A percentile compares a stretch with the other conserved stretches of the same genome.
Evolutionary conservation across 2,888 invertebrate genomes (phyloP).

Genomic region (Scaptodrosophila latifasciaeformis): DNA sequence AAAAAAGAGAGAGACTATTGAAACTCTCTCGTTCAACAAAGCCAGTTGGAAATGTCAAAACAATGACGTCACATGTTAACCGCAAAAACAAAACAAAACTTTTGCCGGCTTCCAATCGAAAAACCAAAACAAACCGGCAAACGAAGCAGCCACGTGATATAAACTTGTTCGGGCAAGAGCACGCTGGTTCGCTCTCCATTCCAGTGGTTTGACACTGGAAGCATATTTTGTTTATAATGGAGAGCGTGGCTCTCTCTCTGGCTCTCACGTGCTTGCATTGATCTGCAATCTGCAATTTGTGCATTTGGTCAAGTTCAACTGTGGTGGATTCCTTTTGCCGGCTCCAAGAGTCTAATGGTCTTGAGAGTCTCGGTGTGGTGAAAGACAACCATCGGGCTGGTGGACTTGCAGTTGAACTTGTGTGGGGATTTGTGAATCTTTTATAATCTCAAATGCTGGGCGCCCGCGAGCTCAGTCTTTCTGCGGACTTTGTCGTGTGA

Average conservation of each 20-base stretch:
- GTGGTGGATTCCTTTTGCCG: conserved; percentile 45
- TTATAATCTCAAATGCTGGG: conserved; percentile 40
- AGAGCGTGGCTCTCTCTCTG: conserved; percentile 8
- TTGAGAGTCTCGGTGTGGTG: conserved; percentile 1
- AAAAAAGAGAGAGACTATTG: too few species aligned
- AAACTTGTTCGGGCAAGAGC: conserved; percentile 49
- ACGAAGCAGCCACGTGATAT: conserved; percentile 61
- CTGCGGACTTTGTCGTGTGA: conserved; percentile 75
- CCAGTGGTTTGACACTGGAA: conserved; percentile 43
- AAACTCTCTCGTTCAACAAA: conserved; percentile 12
- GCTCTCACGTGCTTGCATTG: conserved; percentile 19
- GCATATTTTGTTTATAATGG: conserved; percentile 51
- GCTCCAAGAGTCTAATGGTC: conserved; percentile 26
- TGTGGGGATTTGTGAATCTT: conserved; percentile 19
- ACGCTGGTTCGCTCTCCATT: conserved; percentile 34
- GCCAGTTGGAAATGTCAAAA: conserved; percentile 56
- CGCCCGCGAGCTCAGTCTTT: conserved; percentile 72
- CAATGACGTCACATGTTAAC: conserved; percentile 57
- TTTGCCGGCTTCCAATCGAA: conserved; percentile 10
- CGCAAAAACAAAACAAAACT: conserved; percentile 19
- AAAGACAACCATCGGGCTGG: conserved; percentile 10
- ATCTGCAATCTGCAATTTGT: conserved; percentile 57
- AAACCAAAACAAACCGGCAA: conserved; percentile 61
- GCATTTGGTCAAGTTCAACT: conserved; percentile 71
- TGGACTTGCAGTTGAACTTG: conserved; percentile 14